These are phyloP conservation scores for Scalopus aquaticus DNA, from an alignment of 2,113 vertebrate species.

Conservation along the genomic window DNA sequence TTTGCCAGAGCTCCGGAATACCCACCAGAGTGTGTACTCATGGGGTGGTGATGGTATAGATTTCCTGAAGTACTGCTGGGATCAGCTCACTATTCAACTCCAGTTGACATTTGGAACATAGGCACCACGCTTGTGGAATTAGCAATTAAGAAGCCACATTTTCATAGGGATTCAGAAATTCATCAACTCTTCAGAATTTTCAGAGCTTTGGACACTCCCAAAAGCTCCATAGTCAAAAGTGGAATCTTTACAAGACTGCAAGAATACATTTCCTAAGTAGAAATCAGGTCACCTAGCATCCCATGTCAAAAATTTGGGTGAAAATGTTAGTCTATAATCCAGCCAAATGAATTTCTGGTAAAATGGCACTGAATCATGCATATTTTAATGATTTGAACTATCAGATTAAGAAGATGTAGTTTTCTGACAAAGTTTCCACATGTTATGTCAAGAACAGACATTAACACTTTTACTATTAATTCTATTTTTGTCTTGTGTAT, in stretches of 20 bases:
- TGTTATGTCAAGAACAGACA: constrained; percentile 49
- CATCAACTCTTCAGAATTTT: constrained; percentile 99
- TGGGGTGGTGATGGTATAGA: constrained; percentile 99
- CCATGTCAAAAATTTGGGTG: constrained; percentile 94
- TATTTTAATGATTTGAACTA: constrained; percentile 96
- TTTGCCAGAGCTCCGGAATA: constrained; percentile 96
- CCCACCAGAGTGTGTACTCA: constrained; percentile 98
- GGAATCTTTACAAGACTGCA: constrained; percentile 97
- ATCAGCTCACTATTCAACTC: constrained; percentile 95
- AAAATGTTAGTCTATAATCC: constrained; percentile 97
- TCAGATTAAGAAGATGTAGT: constrained; percentile 85
- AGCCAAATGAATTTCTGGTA: constrained; percentile 95
- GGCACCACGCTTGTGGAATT: constrained; percentile 98
- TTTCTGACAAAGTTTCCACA: constrained; percentile 41
- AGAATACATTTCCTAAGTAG: constrained; percentile 96
- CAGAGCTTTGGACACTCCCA: constrained; percentile 96
- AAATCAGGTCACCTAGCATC: constrained; percentile 91
- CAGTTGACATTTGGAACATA: constrained; percentile 97
- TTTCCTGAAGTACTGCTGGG: constrained; percentile 97
- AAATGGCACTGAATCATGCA: constrained; percentile 92
- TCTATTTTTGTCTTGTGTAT: constrained; percentile 73
- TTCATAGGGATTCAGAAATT: constrained; percentile 98
- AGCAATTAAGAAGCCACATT: constrained; percentile 96
- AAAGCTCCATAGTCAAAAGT: too few relatives aligned
- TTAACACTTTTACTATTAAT: constrained; percentile 64